Percentiles rank a stretch among this genome's conserved stretches.
These are phyloP conservation scores for Selene dorsalis DNA, from an alignment of 2,797 vertebrate species.

Conservation along the genomic window DNA sequence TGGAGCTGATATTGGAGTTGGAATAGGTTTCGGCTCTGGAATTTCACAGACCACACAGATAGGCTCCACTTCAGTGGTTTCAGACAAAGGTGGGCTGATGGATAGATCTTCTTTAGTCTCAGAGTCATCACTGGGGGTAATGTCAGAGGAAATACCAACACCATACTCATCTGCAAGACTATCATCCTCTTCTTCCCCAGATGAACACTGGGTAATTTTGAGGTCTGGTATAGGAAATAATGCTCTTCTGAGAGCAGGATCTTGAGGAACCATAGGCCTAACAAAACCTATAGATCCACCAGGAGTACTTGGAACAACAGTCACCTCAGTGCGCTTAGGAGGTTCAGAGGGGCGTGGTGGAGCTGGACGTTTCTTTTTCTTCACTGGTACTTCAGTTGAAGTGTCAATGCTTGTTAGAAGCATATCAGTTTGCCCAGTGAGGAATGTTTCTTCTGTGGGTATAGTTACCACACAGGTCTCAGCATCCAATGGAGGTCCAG, in stretches of 20 bases:
- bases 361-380: constrained; percentile 88
- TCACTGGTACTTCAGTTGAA: constrained; percentile 86
- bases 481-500: constrained; percentile 80
- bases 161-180: constrained; percentile 88
- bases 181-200: constrained; percentile 93
- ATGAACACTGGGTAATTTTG: constrained; percentile 98
- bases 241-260: constrained; percentile 84
- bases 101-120: constrained; percentile 71
- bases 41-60: constrained; percentile 83
- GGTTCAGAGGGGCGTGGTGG: constrained; percentile 85
- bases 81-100: constrained; percentile 66
- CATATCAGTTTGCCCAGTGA: constrained; percentile 79
- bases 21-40: constrained; percentile 77
- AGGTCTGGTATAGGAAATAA: constrained; percentile 96
- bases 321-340: constrained; percentile 79
- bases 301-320: constrained; percentile 72
- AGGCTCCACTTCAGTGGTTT: constrained; percentile 74
- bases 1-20: constrained; percentile 77
- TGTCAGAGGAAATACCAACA: constrained; percentile 78
- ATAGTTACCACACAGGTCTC: constrained; percentile 92
- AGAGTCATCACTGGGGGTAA: constrained; percentile 81
- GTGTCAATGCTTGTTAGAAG: constrained; percentile 81
- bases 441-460: constrained; percentile 82
- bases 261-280: constrained; percentile 85
- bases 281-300: constrained; percentile 82